Percentiles rank a stretch among this genome's conserved stretches.
phyloP scores from a whole-genome alignment of 53 echinoderm and acorn worm genomes.

The Luidia sarsii region DNA sequence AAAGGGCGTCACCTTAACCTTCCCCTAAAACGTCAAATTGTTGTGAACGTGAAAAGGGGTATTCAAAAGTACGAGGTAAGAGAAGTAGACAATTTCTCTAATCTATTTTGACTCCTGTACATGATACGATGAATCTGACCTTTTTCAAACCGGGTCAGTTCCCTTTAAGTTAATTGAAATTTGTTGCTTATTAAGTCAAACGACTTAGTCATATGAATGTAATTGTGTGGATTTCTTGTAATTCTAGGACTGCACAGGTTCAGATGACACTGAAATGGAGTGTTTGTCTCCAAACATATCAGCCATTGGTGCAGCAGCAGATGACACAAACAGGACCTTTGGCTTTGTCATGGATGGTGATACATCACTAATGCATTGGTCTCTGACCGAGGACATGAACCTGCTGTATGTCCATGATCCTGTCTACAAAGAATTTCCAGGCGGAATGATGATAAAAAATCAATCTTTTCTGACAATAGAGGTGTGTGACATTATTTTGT shows the following conservation, averaged over 20 bases:
- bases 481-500: not conserved
- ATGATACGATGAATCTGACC: no score
- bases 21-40: not conserved
- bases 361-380: constrained; percentile 3
- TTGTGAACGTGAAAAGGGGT: not conserved
- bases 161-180: not conserved
- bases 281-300: constrained; percentile 32
- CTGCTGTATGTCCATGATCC: constrained; percentile 26
- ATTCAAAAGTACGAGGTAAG: not conserved
- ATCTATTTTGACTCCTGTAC: no score
- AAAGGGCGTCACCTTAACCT: not conserved
- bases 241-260: no score
- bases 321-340: constrained; percentile 25
- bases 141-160: not conserved
- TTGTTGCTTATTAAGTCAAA: no score
- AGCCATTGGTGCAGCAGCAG: not conserved
- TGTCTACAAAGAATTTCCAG: constrained; percentile 15
- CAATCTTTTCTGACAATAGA: not conserved
- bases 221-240: no score
- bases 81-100: no score
- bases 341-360: constrained; percentile 57
- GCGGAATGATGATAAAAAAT: not conserved
- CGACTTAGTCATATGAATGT: no score
- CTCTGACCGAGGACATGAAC: not conserved
- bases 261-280: not conserved